Evolutionary conservation across 2,888 invertebrate species (phyloP), one percentile per base, ranked within the genome.

Genomic region (Sabatieria punctata): DNA sequence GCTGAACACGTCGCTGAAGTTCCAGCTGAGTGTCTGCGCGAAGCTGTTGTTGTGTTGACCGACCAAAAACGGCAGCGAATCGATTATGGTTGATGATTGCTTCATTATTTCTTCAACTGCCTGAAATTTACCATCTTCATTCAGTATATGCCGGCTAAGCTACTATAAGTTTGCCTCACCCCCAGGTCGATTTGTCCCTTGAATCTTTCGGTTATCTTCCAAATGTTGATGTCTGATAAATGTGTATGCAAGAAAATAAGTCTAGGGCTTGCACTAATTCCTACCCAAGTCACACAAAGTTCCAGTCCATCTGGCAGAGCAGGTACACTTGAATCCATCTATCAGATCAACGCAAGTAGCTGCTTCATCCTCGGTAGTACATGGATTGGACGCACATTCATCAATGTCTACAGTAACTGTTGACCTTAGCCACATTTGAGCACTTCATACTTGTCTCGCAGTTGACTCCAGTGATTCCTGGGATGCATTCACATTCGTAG

Each of bases 311-410:
- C 26, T 25, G 3, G 43, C 24, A 23, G 22, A 2, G 36, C 43
- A 43, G 25, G 43, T 36, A 25, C 43, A 43, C 24, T 21, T 43
- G 36, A n/a, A 43, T 3, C 43, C 43, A 36, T 43, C 36, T 35
- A 43, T 36, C 22, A 43, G 19, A 25, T 43, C 43, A 19, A 4
- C 36, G 36, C 43, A 43, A 11, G 35, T 43, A 24, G 43, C 43
- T n/a, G n/a, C n/a, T n/a, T n/a, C n/a, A n/a, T n/a, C n/a, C n/a
- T n/a, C n/a, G n/a, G n/a, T n/a, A n/a, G n/a, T n/a, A n/a, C n/a
- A n/a, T n/a, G n/a, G n/a, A n/a, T n/a, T n/a, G n/a, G n/a, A n/a
- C n/a, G n/a, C n/a, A n/a, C n/a, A n/a, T n/a, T n/a, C n/a, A n/a
- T n/a, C n/a, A n/a, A n/a, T n/a, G n/a, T n/a, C n/a, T n/a, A n/a